Evolutionary conservation across 2,113 vertebrate species (phyloP).

Genomic region (Austrofundulus limnaeus): DNA sequence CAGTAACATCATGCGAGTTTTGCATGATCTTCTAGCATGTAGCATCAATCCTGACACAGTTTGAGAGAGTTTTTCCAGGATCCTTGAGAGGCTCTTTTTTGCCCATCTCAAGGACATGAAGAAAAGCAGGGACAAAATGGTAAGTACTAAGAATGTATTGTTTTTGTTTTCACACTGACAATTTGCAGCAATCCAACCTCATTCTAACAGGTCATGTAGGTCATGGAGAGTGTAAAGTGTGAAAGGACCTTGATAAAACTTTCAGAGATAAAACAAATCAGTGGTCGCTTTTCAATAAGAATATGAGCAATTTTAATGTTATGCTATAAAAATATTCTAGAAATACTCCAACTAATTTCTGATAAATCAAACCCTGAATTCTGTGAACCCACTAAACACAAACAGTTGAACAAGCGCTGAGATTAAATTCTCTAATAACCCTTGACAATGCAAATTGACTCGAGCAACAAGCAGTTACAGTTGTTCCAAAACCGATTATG

Average conservation of each 20-base stretch:
- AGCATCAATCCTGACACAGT: too few relatives aligned
- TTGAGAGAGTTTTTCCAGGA: too few relatives aligned
- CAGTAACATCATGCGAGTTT: too few relatives aligned
- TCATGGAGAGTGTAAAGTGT: too few relatives aligned
- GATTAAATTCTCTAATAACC: constrained; percentile 44
- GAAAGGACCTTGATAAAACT: neutral
- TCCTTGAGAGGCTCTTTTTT: too few relatives aligned
- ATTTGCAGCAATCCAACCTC: too few relatives aligned
- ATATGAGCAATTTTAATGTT: neutral
- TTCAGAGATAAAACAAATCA: neutral
- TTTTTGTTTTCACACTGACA: too few relatives aligned
- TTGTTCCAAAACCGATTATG: constrained; percentile 43
- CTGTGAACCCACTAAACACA: constrained; percentile 33
- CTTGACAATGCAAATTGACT: constrained; percentile 52
- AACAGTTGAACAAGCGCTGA: constrained; percentile 48
- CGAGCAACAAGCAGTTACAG: constrained; percentile 34
- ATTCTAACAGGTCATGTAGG: too few relatives aligned
- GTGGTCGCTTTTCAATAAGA: neutral
- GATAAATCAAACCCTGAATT: constrained; percentile 35
- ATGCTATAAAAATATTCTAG: constrained; percentile 18
- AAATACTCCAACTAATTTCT: constrained; percentile 32
- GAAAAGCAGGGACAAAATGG: too few relatives aligned
- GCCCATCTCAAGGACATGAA: too few relatives aligned
- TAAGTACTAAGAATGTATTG: too few relatives aligned
- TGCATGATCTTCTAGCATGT: too few relatives aligned